A percentile compares a stretch with the other conserved stretches of the same genome.
phyloP scores from a whole-genome alignment of 2,797 vertebrate species.

The Craterocephalus amniculus region DNA sequence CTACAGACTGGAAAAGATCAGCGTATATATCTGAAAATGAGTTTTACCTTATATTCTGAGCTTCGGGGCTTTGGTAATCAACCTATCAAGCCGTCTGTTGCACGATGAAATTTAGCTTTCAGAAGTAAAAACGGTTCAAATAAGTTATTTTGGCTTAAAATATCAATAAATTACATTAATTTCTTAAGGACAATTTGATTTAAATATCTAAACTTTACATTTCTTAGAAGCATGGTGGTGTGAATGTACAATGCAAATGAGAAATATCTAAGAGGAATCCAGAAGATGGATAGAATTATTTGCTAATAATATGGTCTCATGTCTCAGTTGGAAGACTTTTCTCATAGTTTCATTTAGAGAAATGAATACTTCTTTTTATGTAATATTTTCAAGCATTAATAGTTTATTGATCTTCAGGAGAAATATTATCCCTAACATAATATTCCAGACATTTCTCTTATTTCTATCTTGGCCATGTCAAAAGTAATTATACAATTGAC shows the following conservation, averaged over 20 bases:
- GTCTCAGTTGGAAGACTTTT: neutral
- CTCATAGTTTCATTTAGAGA: neutral
- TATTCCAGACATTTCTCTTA: no score
- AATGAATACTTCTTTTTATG: no score
- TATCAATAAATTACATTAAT: neutral
- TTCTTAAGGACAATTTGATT: neutral
- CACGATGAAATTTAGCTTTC: neutral
- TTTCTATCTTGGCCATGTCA: no score
- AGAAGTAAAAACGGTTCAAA: neutral
- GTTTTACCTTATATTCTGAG: constrained; percentile 7
- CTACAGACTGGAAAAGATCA: constrained; percentile 15
- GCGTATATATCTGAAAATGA: neutral
- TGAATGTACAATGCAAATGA: no score
- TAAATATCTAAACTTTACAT: neutral
- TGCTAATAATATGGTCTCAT: neutral
- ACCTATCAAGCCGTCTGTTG: neutral
- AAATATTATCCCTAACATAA: no score
- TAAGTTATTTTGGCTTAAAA: neutral
- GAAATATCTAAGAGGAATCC: constrained; percentile 3
- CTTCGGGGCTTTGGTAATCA: neutral
- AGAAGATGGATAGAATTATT: neutral
- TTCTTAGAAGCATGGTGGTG: neutral
- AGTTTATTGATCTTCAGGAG: no score
- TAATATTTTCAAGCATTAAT: no score
- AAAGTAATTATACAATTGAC: no score